Conservation (phyloP, 2,888 invertebrate genomes). For the Homarus gammarus region DNA sequence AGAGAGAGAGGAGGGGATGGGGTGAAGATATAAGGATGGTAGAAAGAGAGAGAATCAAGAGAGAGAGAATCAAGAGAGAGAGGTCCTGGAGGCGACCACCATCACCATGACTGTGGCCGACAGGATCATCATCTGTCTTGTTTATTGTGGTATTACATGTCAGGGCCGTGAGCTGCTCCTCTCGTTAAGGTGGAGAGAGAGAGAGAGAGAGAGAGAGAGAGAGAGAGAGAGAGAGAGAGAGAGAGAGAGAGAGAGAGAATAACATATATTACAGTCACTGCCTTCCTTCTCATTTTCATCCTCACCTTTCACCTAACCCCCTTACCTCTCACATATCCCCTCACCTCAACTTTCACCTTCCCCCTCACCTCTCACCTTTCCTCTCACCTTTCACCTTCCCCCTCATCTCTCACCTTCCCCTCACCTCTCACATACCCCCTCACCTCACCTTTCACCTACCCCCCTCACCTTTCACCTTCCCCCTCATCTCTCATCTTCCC, state of each 20-base stretch:
- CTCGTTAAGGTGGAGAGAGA: neutral
- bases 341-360: too few species aligned
- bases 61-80: neutral
- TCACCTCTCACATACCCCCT: too few species aligned
- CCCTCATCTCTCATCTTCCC: neutral
- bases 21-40: too few species aligned
- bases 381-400: too few species aligned
- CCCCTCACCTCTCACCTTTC: too few species aligned
- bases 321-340: too few species aligned
- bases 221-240: neutral
- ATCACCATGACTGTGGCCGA: neutral
- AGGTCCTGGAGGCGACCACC: neutral
- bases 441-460: neutral
- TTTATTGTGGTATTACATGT: conserved; percentile 3
- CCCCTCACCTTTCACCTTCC: neutral
- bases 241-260: too few species aligned
- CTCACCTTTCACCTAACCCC: too few species aligned
- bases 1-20: conserved; percentile 23
- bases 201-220: neutral
- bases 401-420: too few species aligned
- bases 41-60: neutral
- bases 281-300: too few species aligned
- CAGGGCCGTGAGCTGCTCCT: neutral
- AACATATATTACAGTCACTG: too few species aligned
- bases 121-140: neutral